Base-by-base conservation (phyloP, 2,113 vertebrate genomes). In the Columba janthina region DNA sequence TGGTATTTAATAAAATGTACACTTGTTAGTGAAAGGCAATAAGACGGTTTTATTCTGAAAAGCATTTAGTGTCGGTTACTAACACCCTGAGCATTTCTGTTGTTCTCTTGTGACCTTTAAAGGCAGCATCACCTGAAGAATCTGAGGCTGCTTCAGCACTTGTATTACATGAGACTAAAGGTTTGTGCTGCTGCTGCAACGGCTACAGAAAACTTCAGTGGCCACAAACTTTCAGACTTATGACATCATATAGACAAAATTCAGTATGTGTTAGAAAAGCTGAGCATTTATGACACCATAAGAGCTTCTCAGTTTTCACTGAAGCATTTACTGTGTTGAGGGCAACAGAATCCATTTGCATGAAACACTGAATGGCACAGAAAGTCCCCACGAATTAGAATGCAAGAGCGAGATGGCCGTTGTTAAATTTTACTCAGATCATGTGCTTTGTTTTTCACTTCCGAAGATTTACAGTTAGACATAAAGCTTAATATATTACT, bases 401-500 rank as follows among this genome's bases (percentile, higher is more conserved):
- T 7, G 24, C 48, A 74, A 73, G 31, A 78, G 71, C 0, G 1
- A 78, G 44, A 61, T 0, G 0, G n/a, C 20, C 10, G 28, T 2
- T 56, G 64, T 66, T 83, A 93, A 64, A 80, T 89, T 93, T 90
- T 61, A 86, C 13, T 69, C 51, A 65, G 36, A 17, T 84, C 32
- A 71, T 18, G 19, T 58, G 51, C 51, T 75, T 72, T 31, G 18
- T 75, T 91, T 70, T 53, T 58, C 72, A 71, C 38, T 94, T 78
- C 40, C 80, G 48, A 83, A 93, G 88, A 94, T 86, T 94, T 95
- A 94, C n/a, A 86, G 90, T 48, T 86, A 80, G 51, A 80, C 79
- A 85, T 90, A 90, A 96, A 91, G 32, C 67, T 86, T 94, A 96
- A 89, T 94, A 85, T 54, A 88, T 95, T 93, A 96, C 88, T 56